phyloP scores from a whole-genome alignment of 1,140 invertebrate species.

The Drosophila fuyamai region DNA sequence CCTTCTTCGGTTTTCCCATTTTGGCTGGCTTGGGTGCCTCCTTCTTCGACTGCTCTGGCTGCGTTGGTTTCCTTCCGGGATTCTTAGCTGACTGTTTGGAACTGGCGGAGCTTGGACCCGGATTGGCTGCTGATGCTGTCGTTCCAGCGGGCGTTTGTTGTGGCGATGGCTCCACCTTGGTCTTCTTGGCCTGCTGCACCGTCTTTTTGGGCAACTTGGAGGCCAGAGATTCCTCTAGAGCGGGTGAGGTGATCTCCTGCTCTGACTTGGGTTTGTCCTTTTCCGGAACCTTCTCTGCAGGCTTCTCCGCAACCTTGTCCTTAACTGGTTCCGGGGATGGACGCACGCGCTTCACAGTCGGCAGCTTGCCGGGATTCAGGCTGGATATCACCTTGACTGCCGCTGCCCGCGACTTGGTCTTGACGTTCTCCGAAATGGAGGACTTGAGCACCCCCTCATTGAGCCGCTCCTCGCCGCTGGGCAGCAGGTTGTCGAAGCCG shows the following conservation, averaged over 20 bases:
- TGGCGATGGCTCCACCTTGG: slow-evolving; percentile 30
- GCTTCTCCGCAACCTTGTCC: slow-evolving; percentile 38
- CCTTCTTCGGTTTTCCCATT: slow-evolving; percentile 28
- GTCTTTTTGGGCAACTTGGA: slow-evolving; percentile 35
- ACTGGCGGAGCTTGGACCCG: neutral
- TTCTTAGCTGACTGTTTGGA: slow-evolving; percentile 21
- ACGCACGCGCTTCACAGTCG: slow-evolving; percentile 45
- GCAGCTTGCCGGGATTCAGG: slow-evolving; percentile 60
- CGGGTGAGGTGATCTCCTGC: neutral
- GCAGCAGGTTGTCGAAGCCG: slow-evolving; percentile 80
- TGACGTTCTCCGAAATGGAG: slow-evolving; percentile 84
- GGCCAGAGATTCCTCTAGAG: slow-evolving; percentile 27
- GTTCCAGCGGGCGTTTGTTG: slow-evolving; percentile 1
- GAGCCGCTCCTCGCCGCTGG: slow-evolving; percentile 68
- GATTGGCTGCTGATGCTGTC: neutral
- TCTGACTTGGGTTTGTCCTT: slow-evolving; percentile 23
- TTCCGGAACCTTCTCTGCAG: slow-evolving; percentile 4
- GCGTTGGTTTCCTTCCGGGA: slow-evolving; percentile 19
- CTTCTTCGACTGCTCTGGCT: slow-evolving; percentile 20
- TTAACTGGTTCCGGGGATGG: slow-evolving; percentile 49
- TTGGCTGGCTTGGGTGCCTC: slow-evolving; percentile 14
- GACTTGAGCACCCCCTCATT: slow-evolving; percentile 73
- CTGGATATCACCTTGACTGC: slow-evolving; percentile 80
- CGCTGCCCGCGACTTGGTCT: slow-evolving; percentile 81
- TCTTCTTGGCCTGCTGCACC: slow-evolving; percentile 34